Base-by-base conservation (phyloP, 2,888 invertebrate genomes). In the Himalopsyche japonica region DNA sequence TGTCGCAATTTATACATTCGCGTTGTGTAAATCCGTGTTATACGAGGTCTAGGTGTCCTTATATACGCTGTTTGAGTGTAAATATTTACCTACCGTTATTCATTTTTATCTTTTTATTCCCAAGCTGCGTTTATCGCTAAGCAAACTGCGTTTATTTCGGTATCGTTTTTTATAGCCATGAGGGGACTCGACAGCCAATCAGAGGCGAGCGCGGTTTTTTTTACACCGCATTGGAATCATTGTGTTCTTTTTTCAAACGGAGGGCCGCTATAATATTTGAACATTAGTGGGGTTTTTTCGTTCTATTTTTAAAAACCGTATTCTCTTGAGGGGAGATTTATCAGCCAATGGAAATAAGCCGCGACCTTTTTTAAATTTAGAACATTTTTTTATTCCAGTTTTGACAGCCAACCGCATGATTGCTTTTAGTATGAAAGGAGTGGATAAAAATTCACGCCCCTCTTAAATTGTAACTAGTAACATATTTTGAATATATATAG, bases 321-420 rank as follows among this genome's bases (percentile, higher is more conserved):
- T 8, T 57, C 24, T 57, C 64, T 79, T 79, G 57, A 82, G 82
- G 82, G 82, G 82, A 79, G 77, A 57, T 15, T 7, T 57, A 7
- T 24, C 82, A 79, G 12, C 82, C 83, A 83, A 80, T 83, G 20
- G 80, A 70, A 76, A 30, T 30, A 3, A 20, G 18, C 34, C 30
- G 30, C 47, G 76, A 30, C 32, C 64, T 80, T 80, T 79, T 84
- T 81, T 82, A 83, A 85, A 83, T 86, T 24, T 20, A 84, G 86
- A 82, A 80, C n/a, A 48, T 86, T 86, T 86, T n/a, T 86, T 86
- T 86, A 86, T 84, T 81, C 84, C 77, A 49, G 43, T 83, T 83
- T 81, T 47, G 82, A 15, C 77, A 81, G 64, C 83, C 83, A 83
- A 83, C 81, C 80, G 57, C 43, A 48, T 3, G 79, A 84, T 76